These are phyloP conservation scores for Plectrocnemia conspersa DNA, from an alignment of 1,140 invertebrate genomes.

Conservation along the genomic window DNA sequence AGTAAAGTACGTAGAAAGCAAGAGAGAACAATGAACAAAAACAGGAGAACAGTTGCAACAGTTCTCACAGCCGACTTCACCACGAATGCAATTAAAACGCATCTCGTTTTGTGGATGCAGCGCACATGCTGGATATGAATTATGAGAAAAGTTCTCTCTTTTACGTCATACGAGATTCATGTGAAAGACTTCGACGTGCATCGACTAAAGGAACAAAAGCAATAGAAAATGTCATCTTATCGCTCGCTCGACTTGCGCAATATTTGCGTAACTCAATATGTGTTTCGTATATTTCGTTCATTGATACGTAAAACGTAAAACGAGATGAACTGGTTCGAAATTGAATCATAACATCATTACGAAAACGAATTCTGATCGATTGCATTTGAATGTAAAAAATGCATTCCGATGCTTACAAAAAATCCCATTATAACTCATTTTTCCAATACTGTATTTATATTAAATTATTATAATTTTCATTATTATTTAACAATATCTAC, in stretches of 20 bases:
- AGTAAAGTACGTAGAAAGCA: too few relatives aligned
- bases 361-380: too few relatives aligned
- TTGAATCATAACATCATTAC: not conserved
- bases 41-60: not conserved
- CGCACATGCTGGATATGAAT: slow-evolving; percentile 7
- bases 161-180: slow-evolving; percentile 3
- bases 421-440: too few relatives aligned
- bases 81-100: slow-evolving; percentile 22
- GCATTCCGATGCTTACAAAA: too few relatives aligned
- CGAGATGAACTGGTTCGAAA: not conserved
- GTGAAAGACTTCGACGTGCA: too few relatives aligned
- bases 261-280: not conserved
- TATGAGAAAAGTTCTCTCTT: slow-evolving; percentile 13
- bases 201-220: too few relatives aligned
- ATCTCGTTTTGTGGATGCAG: slow-evolving; percentile 8
- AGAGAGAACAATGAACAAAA: too few relatives aligned
- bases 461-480: too few relatives aligned
- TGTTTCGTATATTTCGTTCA: not conserved
- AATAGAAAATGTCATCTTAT: not conserved
- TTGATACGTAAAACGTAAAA: not conserved
- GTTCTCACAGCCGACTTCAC: not conserved
- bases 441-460: too few relatives aligned
- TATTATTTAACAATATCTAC: too few relatives aligned
- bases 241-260: not conserved
- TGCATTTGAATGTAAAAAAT: too few relatives aligned